A percentile compares a stretch with the other conserved stretches of the same genome.
phyloP scores from a whole-genome alignment of 2,797 vertebrate genomes.

The Micromesistius poutassou region DNA sequence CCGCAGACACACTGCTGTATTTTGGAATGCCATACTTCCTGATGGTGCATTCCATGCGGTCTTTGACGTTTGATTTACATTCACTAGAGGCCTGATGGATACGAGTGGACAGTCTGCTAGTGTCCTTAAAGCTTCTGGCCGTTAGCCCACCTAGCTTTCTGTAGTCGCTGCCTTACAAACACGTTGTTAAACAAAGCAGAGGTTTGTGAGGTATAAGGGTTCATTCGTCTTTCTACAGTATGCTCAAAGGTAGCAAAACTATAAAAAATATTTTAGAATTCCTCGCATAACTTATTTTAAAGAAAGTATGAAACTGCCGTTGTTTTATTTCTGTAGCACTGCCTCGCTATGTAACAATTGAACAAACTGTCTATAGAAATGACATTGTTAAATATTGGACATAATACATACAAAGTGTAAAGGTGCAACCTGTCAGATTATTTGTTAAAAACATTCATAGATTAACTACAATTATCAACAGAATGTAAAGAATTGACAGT shows the following conservation, averaged over 20 bases:
- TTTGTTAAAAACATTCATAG: no score
- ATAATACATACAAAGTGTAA: neutral
- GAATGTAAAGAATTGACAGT: no score
- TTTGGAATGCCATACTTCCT: slow-evolving; percentile 18
- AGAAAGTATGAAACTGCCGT: neutral
- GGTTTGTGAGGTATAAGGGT: neutral
- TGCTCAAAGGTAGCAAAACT: no score
- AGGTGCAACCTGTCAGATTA: neutral
- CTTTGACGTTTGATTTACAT: slow-evolving; percentile 21
- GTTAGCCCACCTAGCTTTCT: neutral
- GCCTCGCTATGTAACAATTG: neutral
- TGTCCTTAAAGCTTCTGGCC: neutral
- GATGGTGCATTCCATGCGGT: slow-evolving; percentile 19
- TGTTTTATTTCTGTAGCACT: neutral
- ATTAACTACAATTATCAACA: no score
- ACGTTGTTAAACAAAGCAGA: neutral
- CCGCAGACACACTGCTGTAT: neutral
- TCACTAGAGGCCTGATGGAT: slow-evolving; percentile 17
- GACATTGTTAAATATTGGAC: neutral
- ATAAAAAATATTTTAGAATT: neutral
- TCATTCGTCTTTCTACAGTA: no score
- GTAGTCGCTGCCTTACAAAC: neutral
- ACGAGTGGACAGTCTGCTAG: neutral
- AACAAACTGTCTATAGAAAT: neutral
- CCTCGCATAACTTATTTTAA: slow-evolving; percentile 1